These are phyloP conservation scores for Oxyruncus cristatus DNA, from an alignment of 2,113 vertebrate species.

Conservation along the genomic window DNA sequence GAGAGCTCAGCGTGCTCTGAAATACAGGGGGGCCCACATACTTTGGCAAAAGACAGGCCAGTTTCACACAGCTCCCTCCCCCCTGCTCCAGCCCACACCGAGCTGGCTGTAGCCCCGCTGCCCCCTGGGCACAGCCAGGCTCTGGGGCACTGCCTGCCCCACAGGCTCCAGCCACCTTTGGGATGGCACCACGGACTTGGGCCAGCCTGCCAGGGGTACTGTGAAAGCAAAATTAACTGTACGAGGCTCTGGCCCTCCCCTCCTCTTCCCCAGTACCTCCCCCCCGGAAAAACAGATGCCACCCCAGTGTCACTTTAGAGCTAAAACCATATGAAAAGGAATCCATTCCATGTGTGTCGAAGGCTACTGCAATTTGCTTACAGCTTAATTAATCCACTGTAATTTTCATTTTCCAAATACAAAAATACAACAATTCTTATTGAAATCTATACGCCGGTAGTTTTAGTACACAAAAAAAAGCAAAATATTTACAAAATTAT, in stretches of 20 bases:
- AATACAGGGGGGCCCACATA: accelerated
- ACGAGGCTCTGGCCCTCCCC: neutral
- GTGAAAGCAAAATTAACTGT: neutral
- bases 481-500: constrained; percentile 86
- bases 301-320: constrained; percentile 14
- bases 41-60: neutral
- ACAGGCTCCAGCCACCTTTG: neutral
- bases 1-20: neutral
- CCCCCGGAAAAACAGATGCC: neutral
- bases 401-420: constrained; percentile 77
- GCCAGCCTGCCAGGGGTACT: neutral
- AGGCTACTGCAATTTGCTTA: constrained; percentile 72
- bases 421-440: constrained; percentile 86
- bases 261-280: neutral
- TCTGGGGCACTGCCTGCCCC: neutral
- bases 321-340: constrained; percentile 81
- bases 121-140: neutral
- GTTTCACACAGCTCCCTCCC: neutral
- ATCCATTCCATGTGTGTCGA: constrained; percentile 60
- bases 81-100: neutral
- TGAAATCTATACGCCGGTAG: constrained; percentile 82
- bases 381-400: constrained; percentile 75
- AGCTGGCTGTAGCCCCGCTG: neutral
- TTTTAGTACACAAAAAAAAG: constrained; percentile 81
- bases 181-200: neutral